Evolutionary conservation across 2,113 vertebrate genomes (phyloP).

Genomic region (Penelope pileata): DNA sequence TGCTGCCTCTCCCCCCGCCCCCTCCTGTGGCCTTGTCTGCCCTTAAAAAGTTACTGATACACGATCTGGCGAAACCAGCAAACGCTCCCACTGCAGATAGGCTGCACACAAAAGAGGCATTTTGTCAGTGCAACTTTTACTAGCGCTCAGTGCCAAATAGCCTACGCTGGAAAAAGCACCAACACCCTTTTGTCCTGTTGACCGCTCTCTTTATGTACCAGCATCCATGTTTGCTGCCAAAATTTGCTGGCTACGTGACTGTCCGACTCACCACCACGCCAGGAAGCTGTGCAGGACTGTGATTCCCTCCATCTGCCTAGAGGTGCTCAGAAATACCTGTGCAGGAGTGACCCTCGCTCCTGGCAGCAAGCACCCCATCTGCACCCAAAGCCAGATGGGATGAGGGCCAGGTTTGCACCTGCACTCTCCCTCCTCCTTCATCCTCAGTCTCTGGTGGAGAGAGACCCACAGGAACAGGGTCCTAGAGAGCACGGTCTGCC

Average conservation of each 20-base stretch:
- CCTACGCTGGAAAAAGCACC: not conserved
- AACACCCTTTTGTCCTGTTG: not conserved
- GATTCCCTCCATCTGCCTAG: not conserved
- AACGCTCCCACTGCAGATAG: not conserved
- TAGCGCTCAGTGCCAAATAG: not conserved
- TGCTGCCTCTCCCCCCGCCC: not conserved
- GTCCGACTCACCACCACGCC: rapidly evolving
- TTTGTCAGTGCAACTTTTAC: not conserved
- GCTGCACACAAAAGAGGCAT: not conserved
- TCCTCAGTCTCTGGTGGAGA: not conserved
- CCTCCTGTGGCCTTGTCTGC: not conserved
- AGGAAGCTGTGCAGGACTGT: rapidly evolving
- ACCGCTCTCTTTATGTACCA: not conserved
- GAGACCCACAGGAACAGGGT: not conserved
- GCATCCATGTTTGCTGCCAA: not conserved
- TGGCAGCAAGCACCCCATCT: not conserved
- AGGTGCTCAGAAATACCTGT: not conserved
- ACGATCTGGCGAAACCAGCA: not conserved
- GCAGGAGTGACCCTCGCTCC: not conserved
- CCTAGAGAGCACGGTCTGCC: not conserved
- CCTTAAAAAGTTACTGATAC: not conserved
- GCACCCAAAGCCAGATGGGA: not conserved
- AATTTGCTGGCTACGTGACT: not conserved
- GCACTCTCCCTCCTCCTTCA: not conserved
- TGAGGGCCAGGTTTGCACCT: not conserved